Base-by-base conservation (phyloP, 2,797 vertebrate species). In the Heteromormyrus szaboi region DNA sequence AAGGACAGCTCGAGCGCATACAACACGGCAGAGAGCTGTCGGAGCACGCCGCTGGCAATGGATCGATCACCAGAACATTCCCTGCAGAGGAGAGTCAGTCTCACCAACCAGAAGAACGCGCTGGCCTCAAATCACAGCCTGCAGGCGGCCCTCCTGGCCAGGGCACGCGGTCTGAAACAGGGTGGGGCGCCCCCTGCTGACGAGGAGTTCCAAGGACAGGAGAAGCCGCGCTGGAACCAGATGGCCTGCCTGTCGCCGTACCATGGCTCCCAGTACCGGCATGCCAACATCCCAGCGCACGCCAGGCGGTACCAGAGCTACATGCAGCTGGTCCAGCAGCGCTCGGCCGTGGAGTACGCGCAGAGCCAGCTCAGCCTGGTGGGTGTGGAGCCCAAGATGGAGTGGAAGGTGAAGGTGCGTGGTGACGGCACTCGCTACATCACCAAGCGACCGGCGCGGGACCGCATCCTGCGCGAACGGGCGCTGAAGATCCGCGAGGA, bases 1-100 rank as follows among this genome's bases (percentile, higher is more conserved):
- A 99, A 99, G 91, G 98, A 99, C 95, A 99, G 97, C 90, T 99
- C 98, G 44, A 99, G 98, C 5, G 98, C 98, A 46, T 99, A 99
- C 91, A 99, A 99, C 93, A 99, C 98, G 0, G 98, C 98, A 0
- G 98, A 99, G 93, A 99, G 98, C 92, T 98, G 98, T 54, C 96
- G 98, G 87, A 99, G 98, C 92, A 98, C 97, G 0, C 98, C 98
- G 0, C 93, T 99, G 62, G 97, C 96, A 0, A 95, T 98, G 92
- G 98, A 98, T 91, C 95, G 95, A 56, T 99, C 98, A 3, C 97
- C 97, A 0, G 97, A 99, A 89, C 97, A 97, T 90, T 98, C 98
- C 0, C 96, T 99, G 2, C 97, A 98, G 90, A 96, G 98, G 89
- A 95, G 97, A 93, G 96, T 98, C 84, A 97, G 96, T 92, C 96